Evolutionary conservation across 2,113 vertebrate genomes (phyloP), one percentile per base, ranked within the genome.

Genomic region (Rhipidura dahli): DNA sequence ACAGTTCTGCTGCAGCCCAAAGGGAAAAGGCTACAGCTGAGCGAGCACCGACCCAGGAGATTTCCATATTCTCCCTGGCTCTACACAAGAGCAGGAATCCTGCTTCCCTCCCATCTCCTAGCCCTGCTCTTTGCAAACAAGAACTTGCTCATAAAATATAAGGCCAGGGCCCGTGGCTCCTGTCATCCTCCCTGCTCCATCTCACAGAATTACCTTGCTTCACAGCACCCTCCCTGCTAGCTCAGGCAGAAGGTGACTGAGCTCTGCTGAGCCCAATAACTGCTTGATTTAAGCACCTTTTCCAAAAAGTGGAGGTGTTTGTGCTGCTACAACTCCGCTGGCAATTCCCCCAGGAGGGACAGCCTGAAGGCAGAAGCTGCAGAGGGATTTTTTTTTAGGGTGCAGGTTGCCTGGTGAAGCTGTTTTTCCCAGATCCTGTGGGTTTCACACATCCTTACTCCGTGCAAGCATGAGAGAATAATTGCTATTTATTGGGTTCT

Each of bases 131-230:
- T 89, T 39, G 42, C 78, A 85, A 91, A 90, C 57, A 72, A 82
- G 69, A 86, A 72, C 50, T 57, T 65, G 75, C 71, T 96, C 85
- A 8, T 85, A 92, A 90, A 92, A 90, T 21, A n/a, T 37, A 40
- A 88, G 75, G 82, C 72, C 66, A 30, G 19, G 39, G 65, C 83
- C 23, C 69, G 78, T 83, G 86, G 94, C 83, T 96, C 91, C 11
- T 63, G 76, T 88, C 70, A 24, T 49, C 83, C 59, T 45, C 85
- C 73, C 56, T 31, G 68, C 61, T 91, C 30, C 35, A 37, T 40
- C 19, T 18, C 15, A 3, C 68, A 64, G 87, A 59, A 59, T 39
- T 28, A 18, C 31, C 7, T 13, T 39, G 45, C 79, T 91, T 56
- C 69, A 6, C 31, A 77, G 73, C 89, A 61, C 47, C 87, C 76